A percentile compares a stretch with the other conserved stretches of the same genome.
Evolutionary conservation across 2,797 vertebrate genomes (phyloP).

Genomic region (Fratercula arctica): DNA sequence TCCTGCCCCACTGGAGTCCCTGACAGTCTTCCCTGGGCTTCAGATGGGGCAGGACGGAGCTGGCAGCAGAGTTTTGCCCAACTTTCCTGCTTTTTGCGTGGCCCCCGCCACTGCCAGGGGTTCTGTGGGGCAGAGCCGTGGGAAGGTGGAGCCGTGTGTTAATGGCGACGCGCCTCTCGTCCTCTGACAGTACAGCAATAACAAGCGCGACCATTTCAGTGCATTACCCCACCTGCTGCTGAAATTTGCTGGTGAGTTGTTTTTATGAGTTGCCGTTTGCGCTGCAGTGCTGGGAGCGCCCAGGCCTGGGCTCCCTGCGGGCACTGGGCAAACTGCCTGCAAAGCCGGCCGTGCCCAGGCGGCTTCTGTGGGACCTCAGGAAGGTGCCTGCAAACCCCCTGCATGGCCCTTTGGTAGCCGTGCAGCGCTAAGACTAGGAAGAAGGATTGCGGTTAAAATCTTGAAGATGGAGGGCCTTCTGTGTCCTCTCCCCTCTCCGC

Average conservation of each 20-base stretch:
- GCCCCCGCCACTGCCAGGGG: too few species aligned
- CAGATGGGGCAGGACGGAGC: background rate
- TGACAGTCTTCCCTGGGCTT: background rate
- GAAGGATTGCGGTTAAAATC: background rate
- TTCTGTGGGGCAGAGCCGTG: background rate
- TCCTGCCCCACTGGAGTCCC: background rate
- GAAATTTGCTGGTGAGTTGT: accelerated
- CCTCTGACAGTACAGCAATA: accelerated
- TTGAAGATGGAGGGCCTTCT: accelerated
- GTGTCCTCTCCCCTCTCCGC: background rate
- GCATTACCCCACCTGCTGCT: accelerated
- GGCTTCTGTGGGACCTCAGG: background rate
- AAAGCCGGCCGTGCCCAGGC: accelerated
- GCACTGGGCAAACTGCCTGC: background rate
- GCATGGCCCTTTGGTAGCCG: accelerated
- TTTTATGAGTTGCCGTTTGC: background rate
- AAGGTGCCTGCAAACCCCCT: accelerated
- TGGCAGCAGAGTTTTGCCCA: accelerated
- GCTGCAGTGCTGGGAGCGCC: background rate
- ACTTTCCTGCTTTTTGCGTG: accelerated
- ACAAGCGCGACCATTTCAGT: background rate
- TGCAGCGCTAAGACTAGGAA: too few species aligned
- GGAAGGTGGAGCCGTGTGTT: accelerated
- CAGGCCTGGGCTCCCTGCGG: background rate
- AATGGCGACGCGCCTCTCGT: accelerated